Conservation (phyloP, 1,140 invertebrate species). For the Formica selysi region DNA sequence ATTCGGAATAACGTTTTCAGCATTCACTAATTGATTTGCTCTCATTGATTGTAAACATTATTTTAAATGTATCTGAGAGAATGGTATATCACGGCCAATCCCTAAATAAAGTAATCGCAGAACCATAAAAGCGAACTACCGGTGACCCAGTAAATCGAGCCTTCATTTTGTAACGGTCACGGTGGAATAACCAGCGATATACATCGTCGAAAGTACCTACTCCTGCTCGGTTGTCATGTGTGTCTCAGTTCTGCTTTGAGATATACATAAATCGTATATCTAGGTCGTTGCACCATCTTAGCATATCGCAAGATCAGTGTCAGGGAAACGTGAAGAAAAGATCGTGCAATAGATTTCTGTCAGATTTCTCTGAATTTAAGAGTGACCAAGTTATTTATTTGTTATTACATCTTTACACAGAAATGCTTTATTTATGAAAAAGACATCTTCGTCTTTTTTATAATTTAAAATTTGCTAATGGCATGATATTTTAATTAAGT, state of each 20-base stretch:
- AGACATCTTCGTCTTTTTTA: background rate
- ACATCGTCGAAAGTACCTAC: conserved; percentile 28
- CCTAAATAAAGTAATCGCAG: conserved; percentile 58
- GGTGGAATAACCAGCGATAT: conserved; percentile 39
- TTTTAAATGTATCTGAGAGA: conserved; percentile 32
- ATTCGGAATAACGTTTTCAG: background rate
- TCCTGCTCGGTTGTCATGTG: conserved; percentile 34
- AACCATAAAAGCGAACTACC: conserved; percentile 63
- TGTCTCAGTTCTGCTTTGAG: background rate
- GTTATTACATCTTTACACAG: background rate
- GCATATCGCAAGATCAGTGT: conserved; percentile 52
- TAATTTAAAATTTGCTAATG: background rate
- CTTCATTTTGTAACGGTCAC: conserved; percentile 60
- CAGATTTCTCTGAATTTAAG: background rate
- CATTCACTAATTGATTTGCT: background rate
- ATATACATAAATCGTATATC: conserved; percentile 53
- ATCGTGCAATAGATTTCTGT: background rate
- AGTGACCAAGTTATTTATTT: background rate
- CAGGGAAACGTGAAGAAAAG: background rate
- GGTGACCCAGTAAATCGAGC: conserved; percentile 69
- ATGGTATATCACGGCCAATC: conserved; percentile 39
- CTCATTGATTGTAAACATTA: background rate
- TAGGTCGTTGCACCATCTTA: conserved; percentile 42
- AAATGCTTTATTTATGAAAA: background rate
- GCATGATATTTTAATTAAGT: background rate